Evolutionary conservation across 2,113 vertebrate genomes (phyloP), one percentile per base, ranked within the genome.

Genomic region (Chauna torquata): DNA sequence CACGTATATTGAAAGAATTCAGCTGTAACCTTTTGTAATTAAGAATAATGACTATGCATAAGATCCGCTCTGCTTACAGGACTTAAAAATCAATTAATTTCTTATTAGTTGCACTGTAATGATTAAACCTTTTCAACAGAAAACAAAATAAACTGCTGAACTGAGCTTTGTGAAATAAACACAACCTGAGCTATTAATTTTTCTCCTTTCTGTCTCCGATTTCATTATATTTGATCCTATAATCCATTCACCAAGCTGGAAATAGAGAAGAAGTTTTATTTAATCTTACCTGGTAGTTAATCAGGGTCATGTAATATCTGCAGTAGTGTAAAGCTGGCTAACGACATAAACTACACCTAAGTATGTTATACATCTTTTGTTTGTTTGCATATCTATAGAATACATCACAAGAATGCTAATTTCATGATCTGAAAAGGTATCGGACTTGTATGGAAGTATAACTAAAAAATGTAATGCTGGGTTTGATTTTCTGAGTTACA

Each of bases 11-110:
- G 86, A 95, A 97, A 49, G 57, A 97, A 96, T 78, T 97, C 68
- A 96, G 88, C 87, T 91, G 94, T 88, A 95, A 92, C 81, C 71
- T 95, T 97, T 96, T 96, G 82, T 97, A 97, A 98, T 97, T 97
- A 96, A 97, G 89, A 97, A 95, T 92, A 96, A 97, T 94, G 87
- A 80, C 87, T 70, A 22, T 55, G 44, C 95, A n/a, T 93, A 92
- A 94, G 87, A 95, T 92, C 36, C n/a, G 47, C 75, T 94, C 59
- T 95, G 45, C 93, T 97, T 97, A 79, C 59, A 97, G 83, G 90
- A 97, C 84, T 97, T 97, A 68, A 96, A 98, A 97, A 96, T 94
- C 90, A 91, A 98, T 98, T 98, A 96, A 94, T 96, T 97, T 97
- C 66, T 94, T 96, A 94, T 96, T 97, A 97, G 92, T 96, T 96